These are phyloP conservation scores for Calyptommatus sinebrachiatus DNA, from an alignment of 2,113 vertebrate genomes.

Conservation along the genomic window DNA sequence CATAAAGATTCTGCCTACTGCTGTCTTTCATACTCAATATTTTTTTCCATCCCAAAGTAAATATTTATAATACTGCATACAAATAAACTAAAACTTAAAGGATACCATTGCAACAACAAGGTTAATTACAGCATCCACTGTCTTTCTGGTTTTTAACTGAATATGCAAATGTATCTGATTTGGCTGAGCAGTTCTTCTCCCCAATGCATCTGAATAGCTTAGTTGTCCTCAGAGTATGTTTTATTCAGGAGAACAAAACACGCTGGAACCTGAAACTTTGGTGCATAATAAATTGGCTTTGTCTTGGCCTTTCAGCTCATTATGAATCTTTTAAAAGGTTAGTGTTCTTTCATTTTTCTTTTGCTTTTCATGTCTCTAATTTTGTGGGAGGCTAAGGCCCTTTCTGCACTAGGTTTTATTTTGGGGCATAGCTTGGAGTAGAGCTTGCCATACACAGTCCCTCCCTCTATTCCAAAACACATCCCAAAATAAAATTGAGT, in stretches of 20 bases:
- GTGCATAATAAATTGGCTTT: conserved; percentile 74
- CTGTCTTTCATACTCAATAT: background rate
- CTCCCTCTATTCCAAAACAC: too few species aligned
- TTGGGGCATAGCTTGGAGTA: too few species aligned
- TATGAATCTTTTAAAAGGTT: conserved; percentile 66
- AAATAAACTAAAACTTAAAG: background rate
- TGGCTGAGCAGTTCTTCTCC: conserved; percentile 48
- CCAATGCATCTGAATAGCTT: conserved; percentile 57
- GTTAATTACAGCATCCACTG: conserved; percentile 12
- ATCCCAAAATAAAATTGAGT: too few species aligned
- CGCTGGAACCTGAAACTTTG: conserved; percentile 58
- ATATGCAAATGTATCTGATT: conserved; percentile 63
- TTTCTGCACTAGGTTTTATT: too few species aligned
- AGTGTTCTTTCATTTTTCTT: conserved; percentile 35
- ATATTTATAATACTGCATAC: background rate
- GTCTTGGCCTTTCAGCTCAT: conserved; percentile 68
- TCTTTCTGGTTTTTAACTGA: conserved; percentile 46
- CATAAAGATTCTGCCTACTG: too few species aligned
- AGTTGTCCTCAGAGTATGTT: conserved; percentile 62
- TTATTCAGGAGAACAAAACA: conserved; percentile 74
- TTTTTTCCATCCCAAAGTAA: background rate
- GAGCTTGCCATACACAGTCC: too few species aligned
- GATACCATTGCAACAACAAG: background rate
- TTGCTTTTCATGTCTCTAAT: conserved; percentile 42
- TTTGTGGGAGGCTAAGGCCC: background rate